Percentiles rank a stretch among this genome's conserved stretches.
Evolutionary conservation across 1,140 invertebrate genomes (phyloP).

Genomic region (Akabosia matsudoensis): DNA sequence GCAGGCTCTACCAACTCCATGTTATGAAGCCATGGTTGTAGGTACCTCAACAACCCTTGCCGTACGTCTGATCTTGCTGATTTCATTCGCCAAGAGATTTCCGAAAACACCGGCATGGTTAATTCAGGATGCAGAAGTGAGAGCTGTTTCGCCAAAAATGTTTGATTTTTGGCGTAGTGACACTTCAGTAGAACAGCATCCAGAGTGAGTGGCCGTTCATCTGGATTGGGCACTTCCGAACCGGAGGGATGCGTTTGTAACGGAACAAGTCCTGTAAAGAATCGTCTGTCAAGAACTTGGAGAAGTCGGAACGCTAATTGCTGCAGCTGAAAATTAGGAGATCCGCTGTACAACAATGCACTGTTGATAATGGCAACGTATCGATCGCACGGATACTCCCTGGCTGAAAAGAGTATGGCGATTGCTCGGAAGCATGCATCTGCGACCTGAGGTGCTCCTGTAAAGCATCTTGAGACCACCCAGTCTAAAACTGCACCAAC

Average conservation of each 20-base stretch:
- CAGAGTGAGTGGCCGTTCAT: constrained; percentile 56
- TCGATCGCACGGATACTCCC: constrained; percentile 97
- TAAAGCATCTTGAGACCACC: constrained; percentile 97
- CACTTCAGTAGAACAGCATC: constrained; percentile 72
- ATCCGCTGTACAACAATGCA: constrained; percentile 91
- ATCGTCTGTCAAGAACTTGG: constrained; percentile 88
- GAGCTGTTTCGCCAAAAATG: constrained; percentile 84
- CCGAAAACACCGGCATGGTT: constrained; percentile 97
- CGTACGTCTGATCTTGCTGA: constrained; percentile 86
- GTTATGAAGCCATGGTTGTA: constrained; percentile 96
- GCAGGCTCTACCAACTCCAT: constrained; percentile 97
- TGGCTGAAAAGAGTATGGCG: constrained; percentile 91
- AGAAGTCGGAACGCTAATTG: constrained; percentile 90
- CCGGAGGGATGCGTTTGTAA: constrained; percentile 31
- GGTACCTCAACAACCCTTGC: constrained; percentile 82
- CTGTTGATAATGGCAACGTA: constrained; percentile 97
- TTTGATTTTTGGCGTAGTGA: constrained; percentile 57
- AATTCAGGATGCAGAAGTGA: constrained; percentile 91
- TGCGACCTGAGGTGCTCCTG: constrained; percentile 79
- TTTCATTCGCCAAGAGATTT: constrained; percentile 94
- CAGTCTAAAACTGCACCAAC: constrained; percentile 89
- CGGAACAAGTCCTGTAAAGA: constrained; percentile 78
- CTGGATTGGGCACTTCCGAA: not conserved
- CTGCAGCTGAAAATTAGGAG: constrained; percentile 82
- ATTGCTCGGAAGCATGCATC: constrained; percentile 93